Evolutionary conservation across 2,113 vertebrate species (phyloP).

Genomic region (Callipepla californica): DNA sequence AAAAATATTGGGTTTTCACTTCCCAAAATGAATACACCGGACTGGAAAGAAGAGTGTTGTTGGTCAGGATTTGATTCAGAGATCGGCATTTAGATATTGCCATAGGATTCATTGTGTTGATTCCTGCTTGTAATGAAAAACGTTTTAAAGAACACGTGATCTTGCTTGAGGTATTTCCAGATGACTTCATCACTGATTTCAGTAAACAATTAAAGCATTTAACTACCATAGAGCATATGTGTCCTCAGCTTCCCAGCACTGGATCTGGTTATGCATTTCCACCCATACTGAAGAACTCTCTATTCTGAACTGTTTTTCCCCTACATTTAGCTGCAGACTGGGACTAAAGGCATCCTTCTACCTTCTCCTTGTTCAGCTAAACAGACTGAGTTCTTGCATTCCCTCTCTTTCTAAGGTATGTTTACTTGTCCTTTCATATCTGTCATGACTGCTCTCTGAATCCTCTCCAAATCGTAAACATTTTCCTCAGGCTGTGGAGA

Average conservation of each 20-base stretch:
- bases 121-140: neutral
- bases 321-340: neutral
- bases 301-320: neutral
- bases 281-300: neutral
- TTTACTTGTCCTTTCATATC: conserved; percentile 47
- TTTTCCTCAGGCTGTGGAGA: conserved; percentile 4
- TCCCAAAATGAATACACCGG: neutral
- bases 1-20: neutral
- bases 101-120: neutral
- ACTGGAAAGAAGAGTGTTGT: neutral
- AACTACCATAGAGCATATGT: neutral
- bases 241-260: neutral
- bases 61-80: neutral
- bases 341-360: neutral
- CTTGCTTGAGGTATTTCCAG: neutral
- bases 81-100: neutral
- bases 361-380: neutral
- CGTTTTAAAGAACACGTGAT: neutral
- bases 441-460: conserved; percentile 37
- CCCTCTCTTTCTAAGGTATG: conserved; percentile 32
- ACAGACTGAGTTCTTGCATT: neutral
- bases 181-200: neutral
- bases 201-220: neutral
- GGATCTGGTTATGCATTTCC: neutral
- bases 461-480: conserved; percentile 49